Conservation (phyloP, 30 jellyfish, hydroid and myxozoan species). For the Rhopilema esculentum region DNA sequence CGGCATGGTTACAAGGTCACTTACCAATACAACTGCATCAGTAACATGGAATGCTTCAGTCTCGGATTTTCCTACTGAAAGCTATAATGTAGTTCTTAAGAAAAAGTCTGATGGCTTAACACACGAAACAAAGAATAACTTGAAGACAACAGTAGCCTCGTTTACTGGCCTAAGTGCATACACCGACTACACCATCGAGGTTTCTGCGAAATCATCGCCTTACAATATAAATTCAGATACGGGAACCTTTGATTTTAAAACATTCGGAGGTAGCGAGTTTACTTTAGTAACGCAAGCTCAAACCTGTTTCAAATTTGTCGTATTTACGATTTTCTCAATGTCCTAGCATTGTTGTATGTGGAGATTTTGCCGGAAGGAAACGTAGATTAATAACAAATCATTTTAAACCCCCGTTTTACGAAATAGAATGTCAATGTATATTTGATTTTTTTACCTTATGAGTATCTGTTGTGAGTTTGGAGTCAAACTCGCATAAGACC, state of each 20-base stretch:
- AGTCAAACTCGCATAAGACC: too few species aligned
- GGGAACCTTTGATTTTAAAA: slow-evolving; percentile 36
- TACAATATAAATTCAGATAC: slow-evolving; percentile 19
- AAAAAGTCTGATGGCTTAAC: slow-evolving; percentile 21
- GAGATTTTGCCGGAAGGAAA: too few species aligned
- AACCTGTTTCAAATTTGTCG: too few species aligned
- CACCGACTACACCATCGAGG: slow-evolving; percentile 53
- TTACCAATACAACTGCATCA: slow-evolving; percentile 21
- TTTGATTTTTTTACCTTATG: too few species aligned
- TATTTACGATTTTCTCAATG: background rate
- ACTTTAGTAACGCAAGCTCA: too few species aligned
- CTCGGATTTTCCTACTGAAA: slow-evolving; percentile 28
- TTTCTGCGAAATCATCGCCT: slow-evolving; percentile 27
- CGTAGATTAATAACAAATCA: too few species aligned
- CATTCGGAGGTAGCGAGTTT: slow-evolving; percentile 72
- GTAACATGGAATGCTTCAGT: slow-evolving; percentile 37
- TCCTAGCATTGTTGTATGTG: too few species aligned
- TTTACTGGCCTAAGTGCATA: slow-evolving; percentile 30
- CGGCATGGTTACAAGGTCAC: slow-evolving; percentile 12
- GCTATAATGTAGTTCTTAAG: slow-evolving; percentile 38
- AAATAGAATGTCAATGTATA: too few species aligned
- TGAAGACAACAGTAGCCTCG: slow-evolving; percentile 6
- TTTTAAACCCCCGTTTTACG: too few species aligned
- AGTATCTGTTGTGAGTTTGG: too few species aligned
- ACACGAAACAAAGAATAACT: background rate